A percentile compares a stretch with the other conserved stretches of the same genome.
phyloP scores from a whole-genome alignment of 1,140 invertebrate species.

The Drosophila rufa region DNA sequence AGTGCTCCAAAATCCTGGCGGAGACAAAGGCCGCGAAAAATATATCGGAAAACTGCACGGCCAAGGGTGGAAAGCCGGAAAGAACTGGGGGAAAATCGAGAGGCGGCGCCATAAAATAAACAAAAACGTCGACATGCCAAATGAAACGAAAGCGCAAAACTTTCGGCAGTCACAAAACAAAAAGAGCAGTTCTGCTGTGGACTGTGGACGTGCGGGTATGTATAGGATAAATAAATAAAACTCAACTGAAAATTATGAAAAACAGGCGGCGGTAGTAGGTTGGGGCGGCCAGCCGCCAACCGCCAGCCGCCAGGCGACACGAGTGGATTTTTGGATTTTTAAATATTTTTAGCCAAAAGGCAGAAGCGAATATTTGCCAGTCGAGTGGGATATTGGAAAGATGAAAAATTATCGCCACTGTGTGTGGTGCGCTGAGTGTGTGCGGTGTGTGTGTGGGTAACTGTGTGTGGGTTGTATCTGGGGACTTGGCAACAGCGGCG shows the following conservation, averaged over 20 bases:
- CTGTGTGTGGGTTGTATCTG: conserved; percentile 15
- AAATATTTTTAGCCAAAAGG: conserved; percentile 78
- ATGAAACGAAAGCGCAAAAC: conserved; percentile 41
- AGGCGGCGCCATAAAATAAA: conserved; percentile 53
- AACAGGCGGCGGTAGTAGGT: conserved; percentile 67
- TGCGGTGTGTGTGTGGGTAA: conserved; percentile 7
- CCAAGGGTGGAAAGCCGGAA: conserved; percentile 36
- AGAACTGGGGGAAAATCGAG: neutral
- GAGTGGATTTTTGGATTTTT: conserved; percentile 75
- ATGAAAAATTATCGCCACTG: conserved; percentile 56
- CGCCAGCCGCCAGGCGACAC: conserved; percentile 36
- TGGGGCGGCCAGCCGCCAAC: conserved; percentile 30
- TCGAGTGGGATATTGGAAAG: conserved; percentile 77
- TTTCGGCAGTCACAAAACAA: conserved; percentile 50
- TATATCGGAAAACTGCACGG: conserved; percentile 17
- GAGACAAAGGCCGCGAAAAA: conserved; percentile 54
- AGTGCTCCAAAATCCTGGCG: conserved; percentile 17
- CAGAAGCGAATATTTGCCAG: conserved; percentile 61
- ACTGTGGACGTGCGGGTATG: conserved; percentile 31
- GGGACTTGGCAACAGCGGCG: conserved; percentile 60
- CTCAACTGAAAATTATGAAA: conserved; percentile 79
- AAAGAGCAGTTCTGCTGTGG: conserved; percentile 16
- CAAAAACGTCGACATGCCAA: conserved; percentile 77
- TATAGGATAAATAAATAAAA: conserved; percentile 76
- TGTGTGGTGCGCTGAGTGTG: conserved; percentile 12